These are phyloP conservation scores for Spodoptera frugiperda DNA, from an alignment of 1,140 invertebrate species.

Conservation along the genomic window DNA sequence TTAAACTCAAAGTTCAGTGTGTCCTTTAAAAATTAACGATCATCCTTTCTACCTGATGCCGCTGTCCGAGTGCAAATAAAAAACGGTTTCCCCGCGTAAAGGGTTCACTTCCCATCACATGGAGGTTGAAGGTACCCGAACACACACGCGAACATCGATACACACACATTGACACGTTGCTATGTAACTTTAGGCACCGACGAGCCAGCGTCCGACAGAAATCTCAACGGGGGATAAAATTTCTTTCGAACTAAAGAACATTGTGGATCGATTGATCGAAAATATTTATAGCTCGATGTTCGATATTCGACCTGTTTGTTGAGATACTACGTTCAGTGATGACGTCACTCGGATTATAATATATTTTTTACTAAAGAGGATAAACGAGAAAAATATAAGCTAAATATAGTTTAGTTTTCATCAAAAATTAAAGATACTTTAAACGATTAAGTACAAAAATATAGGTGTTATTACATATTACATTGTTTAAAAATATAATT, in stretches of 20 bases:
- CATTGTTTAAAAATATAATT: neutral
- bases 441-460: neutral
- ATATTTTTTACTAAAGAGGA: neutral
- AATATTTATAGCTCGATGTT: neutral
- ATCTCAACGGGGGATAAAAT: slow-evolving; percentile 82
- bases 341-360: neutral
- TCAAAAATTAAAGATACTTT: slow-evolving; percentile 1
- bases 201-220: slow-evolving; percentile 75
- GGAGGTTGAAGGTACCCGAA: slow-evolving; percentile 70
- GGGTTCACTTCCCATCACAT: slow-evolving; percentile 84
- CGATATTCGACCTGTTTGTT: neutral
- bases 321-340: neutral
- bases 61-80: slow-evolving; percentile 85
- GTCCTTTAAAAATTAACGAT: slow-evolving; percentile 86
- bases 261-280: slow-evolving; percentile 60
- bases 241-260: slow-evolving; percentile 74
- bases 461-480: too few relatives aligned
- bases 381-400: too few relatives aligned
- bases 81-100: slow-evolving; percentile 84
- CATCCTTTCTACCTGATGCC: slow-evolving; percentile 85
- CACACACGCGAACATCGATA: slow-evolving; percentile 51
- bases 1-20: slow-evolving; percentile 79
- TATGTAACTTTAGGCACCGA: slow-evolving; percentile 61
- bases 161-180: slow-evolving; percentile 52
- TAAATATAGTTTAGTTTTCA: neutral